Conservation (phyloP, 2,797 vertebrate species). For the Catostomus latipinnis region DNA sequence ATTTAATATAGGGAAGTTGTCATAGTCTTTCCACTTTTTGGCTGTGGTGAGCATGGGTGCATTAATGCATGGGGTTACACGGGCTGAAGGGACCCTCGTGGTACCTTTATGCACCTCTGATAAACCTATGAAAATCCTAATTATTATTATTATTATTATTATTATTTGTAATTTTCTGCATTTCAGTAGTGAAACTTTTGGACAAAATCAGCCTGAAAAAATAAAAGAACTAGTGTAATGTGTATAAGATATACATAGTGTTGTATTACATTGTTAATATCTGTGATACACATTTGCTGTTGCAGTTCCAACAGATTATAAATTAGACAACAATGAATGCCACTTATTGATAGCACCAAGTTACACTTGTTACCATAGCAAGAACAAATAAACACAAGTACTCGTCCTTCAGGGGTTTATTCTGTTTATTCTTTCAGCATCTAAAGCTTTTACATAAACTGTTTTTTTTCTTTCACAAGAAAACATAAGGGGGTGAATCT, state of each 20-base stretch:
- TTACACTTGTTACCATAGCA: slow-evolving; percentile 7
- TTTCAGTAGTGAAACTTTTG: not conserved
- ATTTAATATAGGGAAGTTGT: not conserved
- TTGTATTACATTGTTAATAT: slow-evolving; percentile 7
- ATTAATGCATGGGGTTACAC: too few relatives aligned
- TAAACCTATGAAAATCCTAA: not conserved
- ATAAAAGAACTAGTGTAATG: not conserved
- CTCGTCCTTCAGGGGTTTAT: not conserved
- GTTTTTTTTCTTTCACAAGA: not conserved
- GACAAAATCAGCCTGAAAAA: not conserved
- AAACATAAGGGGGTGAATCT: not conserved
- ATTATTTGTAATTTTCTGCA: not conserved
- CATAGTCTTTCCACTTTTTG: not conserved
- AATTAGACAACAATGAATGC: slow-evolving; percentile 14
- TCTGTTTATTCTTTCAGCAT: not conserved
- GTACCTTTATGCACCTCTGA: too few relatives aligned
- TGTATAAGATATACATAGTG: not conserved
- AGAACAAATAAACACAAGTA: slow-evolving; percentile 20
- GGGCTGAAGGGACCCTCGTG: too few relatives aligned
- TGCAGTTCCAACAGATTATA: not conserved
- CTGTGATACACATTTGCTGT: not conserved
- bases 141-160: not conserved
- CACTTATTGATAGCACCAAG: not conserved
- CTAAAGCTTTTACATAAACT: not conserved
- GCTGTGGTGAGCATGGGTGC: not conserved